phyloP scores from a whole-genome alignment of 2,797 vertebrate genomes.

The Chelon labrosus region DNA sequence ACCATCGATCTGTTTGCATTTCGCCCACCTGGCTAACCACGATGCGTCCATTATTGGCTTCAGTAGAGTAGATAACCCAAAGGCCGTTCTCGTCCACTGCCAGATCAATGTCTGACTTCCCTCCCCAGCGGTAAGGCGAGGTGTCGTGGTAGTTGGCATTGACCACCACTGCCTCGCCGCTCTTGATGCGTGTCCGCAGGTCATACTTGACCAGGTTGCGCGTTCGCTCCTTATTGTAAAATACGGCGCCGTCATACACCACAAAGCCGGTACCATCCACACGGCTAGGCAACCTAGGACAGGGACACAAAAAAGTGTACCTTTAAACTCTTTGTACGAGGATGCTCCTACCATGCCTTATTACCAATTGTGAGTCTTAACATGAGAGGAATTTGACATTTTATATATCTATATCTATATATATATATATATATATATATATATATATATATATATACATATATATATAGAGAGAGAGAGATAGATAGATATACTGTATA shows the following conservation, averaged over 20 bases:
- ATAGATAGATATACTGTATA: too few relatives aligned
- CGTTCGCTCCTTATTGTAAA: slow-evolving; percentile 96
- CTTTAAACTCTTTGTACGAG: background rate
- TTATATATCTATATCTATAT: too few relatives aligned
- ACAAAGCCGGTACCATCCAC: slow-evolving; percentile 96
- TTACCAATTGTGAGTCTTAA: background rate
- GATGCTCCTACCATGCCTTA: background rate
- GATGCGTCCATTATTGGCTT: slow-evolving; percentile 92
- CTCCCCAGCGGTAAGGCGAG: slow-evolving; percentile 95
- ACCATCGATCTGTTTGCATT: slow-evolving; percentile 17
- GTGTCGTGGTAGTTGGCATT: slow-evolving; percentile 97
- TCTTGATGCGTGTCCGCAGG: slow-evolving; percentile 94
- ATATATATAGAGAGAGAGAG: too few relatives aligned
- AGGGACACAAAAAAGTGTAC: background rate
- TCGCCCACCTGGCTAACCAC: slow-evolving; percentile 91
- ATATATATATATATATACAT: too few relatives aligned
- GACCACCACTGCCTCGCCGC: slow-evolving; percentile 93
- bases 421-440: too few relatives aligned
- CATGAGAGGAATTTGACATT: background rate
- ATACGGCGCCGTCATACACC: slow-evolving; percentile 94
- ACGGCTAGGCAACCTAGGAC: slow-evolving; percentile 89
- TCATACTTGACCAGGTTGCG: slow-evolving; percentile 96
- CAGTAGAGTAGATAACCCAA: slow-evolving; percentile 96
- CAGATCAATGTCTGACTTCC: slow-evolving; percentile 95
- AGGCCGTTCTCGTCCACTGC: slow-evolving; percentile 95